Conservation (phyloP, 2,797 vertebrate genomes). For the Toxotes lorentzi region DNA sequence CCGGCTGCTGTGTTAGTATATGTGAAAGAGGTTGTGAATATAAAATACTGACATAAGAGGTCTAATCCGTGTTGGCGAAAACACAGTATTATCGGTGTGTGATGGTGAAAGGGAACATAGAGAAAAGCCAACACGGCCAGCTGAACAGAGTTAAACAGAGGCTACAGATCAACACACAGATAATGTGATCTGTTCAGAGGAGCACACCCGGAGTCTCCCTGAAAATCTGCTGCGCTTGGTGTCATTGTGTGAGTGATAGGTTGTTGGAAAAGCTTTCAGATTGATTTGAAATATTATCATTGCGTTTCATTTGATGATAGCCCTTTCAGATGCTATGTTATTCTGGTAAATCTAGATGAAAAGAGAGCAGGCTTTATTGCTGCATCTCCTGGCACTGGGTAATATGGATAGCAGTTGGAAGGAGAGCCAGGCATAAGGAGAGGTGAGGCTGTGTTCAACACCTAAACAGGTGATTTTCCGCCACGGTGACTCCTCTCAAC, state of each 20-base stretch:
- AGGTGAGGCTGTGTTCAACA: conserved; percentile 81
- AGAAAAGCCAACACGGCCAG: conserved; percentile 58
- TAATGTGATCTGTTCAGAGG: conserved; percentile 67
- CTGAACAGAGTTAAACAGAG: conserved; percentile 65
- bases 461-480: conserved; percentile 88
- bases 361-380: conserved; percentile 64
- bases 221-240: conserved; percentile 59
- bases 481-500: conserved; percentile 84
- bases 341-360: conserved; percentile 74
- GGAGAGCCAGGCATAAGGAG: conserved; percentile 71
- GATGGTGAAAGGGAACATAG: conserved; percentile 35
- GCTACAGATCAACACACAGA: conserved; percentile 66
- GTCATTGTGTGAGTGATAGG: conserved; percentile 71
- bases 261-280: conserved; percentile 64
- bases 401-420: conserved; percentile 74
- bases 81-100: conserved; percentile 33
- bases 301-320: conserved; percentile 75
- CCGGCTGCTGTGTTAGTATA: conserved; percentile 5
- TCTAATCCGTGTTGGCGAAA: conserved; percentile 24
- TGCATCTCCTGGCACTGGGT: conserved; percentile 52
- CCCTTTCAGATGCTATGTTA: conserved; percentile 72
- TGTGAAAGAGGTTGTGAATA: conserved; percentile 28
- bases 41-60: conserved; percentile 17
- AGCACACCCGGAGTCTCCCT: conserved; percentile 61
- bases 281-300: conserved; percentile 76